Evolutionary conservation across 2,113 vertebrate genomes (phyloP).

Genomic region (Trogon surrucura): DNA sequence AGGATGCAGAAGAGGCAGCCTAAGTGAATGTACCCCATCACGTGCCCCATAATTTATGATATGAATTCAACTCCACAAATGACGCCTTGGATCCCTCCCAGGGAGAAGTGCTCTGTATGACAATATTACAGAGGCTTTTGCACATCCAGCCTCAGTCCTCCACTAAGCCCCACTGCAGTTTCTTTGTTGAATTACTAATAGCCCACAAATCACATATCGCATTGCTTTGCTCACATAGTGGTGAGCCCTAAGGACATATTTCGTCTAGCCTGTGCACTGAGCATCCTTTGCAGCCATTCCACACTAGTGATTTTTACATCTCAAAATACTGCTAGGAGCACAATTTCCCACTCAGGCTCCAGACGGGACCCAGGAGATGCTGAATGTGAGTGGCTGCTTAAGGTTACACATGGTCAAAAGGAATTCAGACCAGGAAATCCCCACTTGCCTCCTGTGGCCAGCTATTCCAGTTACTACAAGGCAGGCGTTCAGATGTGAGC

Average conservation of each 20-base stretch:
- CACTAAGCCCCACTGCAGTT: slow-evolving; percentile 13
- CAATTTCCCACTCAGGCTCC: slow-evolving; percentile 58
- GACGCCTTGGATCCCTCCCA: slow-evolving; percentile 32
- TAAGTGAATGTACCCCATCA: not conserved
- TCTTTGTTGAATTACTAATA: slow-evolving; percentile 48
- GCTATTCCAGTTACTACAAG: not conserved
- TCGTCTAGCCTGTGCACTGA: slow-evolving; percentile 13
- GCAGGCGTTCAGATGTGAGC: not conserved
- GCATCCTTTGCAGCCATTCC: slow-evolving; percentile 52
- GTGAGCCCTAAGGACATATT: slow-evolving; percentile 53
- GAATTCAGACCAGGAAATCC: slow-evolving; percentile 31
- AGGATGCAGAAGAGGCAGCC: slow-evolving; percentile 26
- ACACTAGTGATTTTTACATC: slow-evolving; percentile 55
- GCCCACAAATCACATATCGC: slow-evolving; percentile 48
- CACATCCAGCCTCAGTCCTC: not conserved
- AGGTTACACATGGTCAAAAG: not conserved
- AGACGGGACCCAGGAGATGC: slow-evolving; percentile 54
- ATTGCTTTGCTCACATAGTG: not conserved
- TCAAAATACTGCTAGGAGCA: slow-evolving; percentile 63
- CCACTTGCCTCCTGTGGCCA: not conserved
- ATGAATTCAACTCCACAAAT: not conserved
- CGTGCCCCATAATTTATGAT: not conserved
- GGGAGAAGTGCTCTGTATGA: slow-evolving; percentile 9
- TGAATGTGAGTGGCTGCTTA: not conserved
- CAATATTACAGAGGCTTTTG: not conserved